Conservation (phyloP, 1,140 invertebrate genomes). For the Magallana ariakensis region DNA sequence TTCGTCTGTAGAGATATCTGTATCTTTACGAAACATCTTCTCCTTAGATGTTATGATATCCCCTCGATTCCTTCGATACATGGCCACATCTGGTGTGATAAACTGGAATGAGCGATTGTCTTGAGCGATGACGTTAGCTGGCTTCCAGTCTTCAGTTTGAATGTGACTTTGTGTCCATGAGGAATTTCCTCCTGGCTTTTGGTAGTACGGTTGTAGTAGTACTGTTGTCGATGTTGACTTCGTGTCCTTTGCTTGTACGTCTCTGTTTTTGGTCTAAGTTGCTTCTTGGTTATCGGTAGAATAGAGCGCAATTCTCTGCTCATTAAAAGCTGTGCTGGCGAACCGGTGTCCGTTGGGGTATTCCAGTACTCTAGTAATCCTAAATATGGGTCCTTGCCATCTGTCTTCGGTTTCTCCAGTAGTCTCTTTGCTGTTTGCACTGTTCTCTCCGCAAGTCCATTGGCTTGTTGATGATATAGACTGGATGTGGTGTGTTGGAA, state of each 20-base stretch:
- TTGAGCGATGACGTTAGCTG: too few species aligned
- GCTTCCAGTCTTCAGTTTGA: too few species aligned
- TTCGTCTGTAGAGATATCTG: too few species aligned
- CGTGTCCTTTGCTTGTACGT: too few species aligned
- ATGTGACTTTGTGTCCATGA: too few species aligned
- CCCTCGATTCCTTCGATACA: not conserved
- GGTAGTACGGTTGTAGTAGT: too few species aligned
- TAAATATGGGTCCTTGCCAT: slow-evolving; percentile 41
- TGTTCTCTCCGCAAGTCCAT: slow-evolving; percentile 40
- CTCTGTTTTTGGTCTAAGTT: too few species aligned
- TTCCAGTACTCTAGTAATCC: slow-evolving; percentile 48
- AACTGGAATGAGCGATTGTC: not conserved
- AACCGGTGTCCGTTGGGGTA: too few species aligned
- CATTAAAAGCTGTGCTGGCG: too few species aligned
- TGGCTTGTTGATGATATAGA: slow-evolving; percentile 44
- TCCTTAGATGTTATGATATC: not conserved
- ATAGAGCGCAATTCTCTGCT: not conserved
- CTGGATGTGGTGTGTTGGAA: slow-evolving; percentile 54
- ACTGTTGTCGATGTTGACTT: too few species aligned
- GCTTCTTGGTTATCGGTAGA: too few species aligned
- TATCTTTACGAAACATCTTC: not conserved
- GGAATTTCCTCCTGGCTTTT: too few species aligned
- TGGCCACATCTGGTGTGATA: not conserved
- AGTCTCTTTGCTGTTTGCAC: slow-evolving; percentile 48
- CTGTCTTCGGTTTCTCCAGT: not conserved